These are phyloP conservation scores for Drosophila fulvimacula DNA, from an alignment of 2,888 invertebrate species.

Conservation along the genomic window DNA sequence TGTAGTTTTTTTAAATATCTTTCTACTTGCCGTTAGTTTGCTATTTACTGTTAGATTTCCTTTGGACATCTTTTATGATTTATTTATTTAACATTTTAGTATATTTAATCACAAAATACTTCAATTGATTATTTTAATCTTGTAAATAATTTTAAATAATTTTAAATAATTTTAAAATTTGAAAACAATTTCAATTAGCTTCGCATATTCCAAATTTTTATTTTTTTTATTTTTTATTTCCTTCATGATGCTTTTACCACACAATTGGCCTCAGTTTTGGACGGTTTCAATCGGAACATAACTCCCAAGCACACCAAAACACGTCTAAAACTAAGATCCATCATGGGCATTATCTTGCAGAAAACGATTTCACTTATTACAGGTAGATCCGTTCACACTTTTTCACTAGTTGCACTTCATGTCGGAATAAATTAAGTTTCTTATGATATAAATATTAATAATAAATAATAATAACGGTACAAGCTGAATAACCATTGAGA, in stretches of 20 bases:
- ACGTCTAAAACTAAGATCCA: constrained; percentile 85
- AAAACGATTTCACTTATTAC: neutral
- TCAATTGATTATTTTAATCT: neutral
- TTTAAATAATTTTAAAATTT: neutral
- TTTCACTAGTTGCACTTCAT: too few species aligned
- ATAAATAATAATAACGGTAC: neutral
- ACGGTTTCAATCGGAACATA: constrained; percentile 85
- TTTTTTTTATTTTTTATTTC: too few species aligned
- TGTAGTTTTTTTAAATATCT: constrained; percentile 20
- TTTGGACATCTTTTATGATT: neutral
- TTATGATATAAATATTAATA: neutral
- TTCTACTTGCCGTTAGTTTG: neutral
- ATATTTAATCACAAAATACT: neutral
- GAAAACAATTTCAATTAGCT: neutral
- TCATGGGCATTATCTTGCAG: constrained; percentile 54
- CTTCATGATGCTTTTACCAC: constrained; percentile 57
- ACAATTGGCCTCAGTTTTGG: constrained; percentile 85
- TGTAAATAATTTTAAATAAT: neutral
- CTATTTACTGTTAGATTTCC: neutral
- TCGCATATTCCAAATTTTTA: too few species aligned
- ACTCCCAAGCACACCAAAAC: constrained; percentile 85
- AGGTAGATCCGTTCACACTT: neutral
- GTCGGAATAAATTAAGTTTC: neutral
- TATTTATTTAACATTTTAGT: neutral
- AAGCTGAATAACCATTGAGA: too few species aligned